Percentiles rank a stretch among this genome's conserved stretches.
Conservation (phyloP, 1,140 invertebrate genomes). For the Charaxes varanes region DNA sequence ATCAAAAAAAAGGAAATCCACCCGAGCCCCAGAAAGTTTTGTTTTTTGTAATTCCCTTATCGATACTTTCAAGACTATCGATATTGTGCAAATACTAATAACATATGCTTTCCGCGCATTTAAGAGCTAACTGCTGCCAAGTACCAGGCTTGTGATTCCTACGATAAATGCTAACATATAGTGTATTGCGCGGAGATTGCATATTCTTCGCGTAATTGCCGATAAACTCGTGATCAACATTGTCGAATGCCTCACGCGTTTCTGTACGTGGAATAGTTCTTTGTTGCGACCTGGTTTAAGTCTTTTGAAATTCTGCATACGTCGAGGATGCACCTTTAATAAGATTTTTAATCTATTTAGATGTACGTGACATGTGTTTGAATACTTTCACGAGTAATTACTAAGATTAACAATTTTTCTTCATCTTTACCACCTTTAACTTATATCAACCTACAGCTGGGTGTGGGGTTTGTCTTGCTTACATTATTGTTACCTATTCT, state of each 20-base stretch:
- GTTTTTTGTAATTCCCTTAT: no score
- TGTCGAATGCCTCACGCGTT: conserved; percentile 9
- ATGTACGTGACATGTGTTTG: no score
- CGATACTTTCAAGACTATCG: no score
- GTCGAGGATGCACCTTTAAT: not conserved
- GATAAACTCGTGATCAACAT: conserved; percentile 9
- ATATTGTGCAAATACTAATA: no score
- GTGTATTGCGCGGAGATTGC: conserved; percentile 1
- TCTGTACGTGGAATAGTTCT: conserved; percentile 9
- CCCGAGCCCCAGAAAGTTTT: no score
- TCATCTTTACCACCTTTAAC: no score
- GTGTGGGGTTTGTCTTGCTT: no score
- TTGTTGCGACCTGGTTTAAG: not conserved
- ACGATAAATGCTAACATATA: conserved; percentile 5
- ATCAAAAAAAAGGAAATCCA: no score
- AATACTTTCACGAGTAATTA: no score
- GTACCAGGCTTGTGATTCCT: conserved; percentile 1
- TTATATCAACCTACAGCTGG: no score
- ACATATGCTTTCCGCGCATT: conserved; percentile 29
- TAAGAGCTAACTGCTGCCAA: conserved; percentile 11
- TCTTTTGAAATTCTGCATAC: not conserved
- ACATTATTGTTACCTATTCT: no score
- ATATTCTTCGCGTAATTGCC: conserved; percentile 3
- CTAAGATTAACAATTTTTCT: no score
- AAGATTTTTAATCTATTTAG: not conserved